Conservation (phyloP, 2,888 invertebrate species). For the Gastracanthus pulcherrimus region DNA sequence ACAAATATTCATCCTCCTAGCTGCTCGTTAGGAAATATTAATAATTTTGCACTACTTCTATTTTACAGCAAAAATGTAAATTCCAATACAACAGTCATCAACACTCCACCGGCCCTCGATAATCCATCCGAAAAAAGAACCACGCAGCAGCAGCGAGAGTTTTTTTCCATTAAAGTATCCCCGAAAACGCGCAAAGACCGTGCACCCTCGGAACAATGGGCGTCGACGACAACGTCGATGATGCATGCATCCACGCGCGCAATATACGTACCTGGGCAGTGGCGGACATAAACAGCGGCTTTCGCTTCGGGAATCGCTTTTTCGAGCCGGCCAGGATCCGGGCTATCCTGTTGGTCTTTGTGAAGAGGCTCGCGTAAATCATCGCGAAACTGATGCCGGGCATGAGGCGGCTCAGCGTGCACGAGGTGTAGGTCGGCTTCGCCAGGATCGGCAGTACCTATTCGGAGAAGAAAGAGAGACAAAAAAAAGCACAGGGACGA, state of each 20-base stretch:
- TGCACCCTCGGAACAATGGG: too few species aligned
- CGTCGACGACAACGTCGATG: too few species aligned
- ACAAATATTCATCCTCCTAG: too few species aligned
- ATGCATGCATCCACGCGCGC: too few species aligned
- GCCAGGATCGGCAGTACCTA: conserved; percentile 82
- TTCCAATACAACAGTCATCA: too few species aligned
- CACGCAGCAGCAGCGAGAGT: too few species aligned
- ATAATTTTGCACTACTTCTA: too few species aligned
- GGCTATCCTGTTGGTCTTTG: conserved; percentile 89
- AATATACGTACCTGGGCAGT: conserved; percentile 78
- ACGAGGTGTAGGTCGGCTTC: conserved; percentile 80
- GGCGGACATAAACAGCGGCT: conserved; percentile 83
- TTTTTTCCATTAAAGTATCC: too few species aligned
- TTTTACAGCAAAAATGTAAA: too few species aligned
- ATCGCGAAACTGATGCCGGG: conserved; percentile 85
- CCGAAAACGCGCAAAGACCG: too few species aligned
- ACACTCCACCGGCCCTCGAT: too few species aligned
- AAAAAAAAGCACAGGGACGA: neutral
- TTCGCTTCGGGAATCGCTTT: conserved; percentile 84
- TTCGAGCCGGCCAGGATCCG: conserved; percentile 86
- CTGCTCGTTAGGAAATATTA: too few species aligned
- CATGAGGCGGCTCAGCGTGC: conserved; percentile 81
- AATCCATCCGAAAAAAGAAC: conserved; percentile 24
- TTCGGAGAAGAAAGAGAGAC: neutral
- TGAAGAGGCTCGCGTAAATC: conserved; percentile 86